Percentiles rank a stretch among this genome's conserved stretches.
These are phyloP conservation scores for Sparidentex hasta DNA, from an alignment of 2,797 vertebrate genomes.

Conservation along the genomic window DNA sequence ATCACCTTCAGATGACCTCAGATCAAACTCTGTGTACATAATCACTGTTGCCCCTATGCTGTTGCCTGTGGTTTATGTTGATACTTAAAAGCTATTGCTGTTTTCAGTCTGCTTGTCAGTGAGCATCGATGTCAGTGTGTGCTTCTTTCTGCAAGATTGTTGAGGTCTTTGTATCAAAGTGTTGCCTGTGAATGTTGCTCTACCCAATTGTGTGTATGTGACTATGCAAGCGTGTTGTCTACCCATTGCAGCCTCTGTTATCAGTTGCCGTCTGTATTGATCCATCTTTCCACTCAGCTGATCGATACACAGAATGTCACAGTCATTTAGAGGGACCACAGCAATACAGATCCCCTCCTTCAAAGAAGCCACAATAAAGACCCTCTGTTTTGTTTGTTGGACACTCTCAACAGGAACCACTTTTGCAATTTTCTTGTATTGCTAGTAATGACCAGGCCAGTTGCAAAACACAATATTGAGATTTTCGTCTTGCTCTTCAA, in stretches of 20 bases:
- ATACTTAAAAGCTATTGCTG: slow-evolving; percentile 23
- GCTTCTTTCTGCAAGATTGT: slow-evolving; percentile 28
- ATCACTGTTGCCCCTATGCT: neutral
- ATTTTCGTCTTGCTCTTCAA: slow-evolving; percentile 44
- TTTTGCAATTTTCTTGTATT: slow-evolving; percentile 63
- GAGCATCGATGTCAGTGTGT: slow-evolving; percentile 5
- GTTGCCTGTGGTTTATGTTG: slow-evolving; percentile 9
- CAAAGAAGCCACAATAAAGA: slow-evolving; percentile 62
- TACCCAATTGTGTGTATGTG: slow-evolving; percentile 22
- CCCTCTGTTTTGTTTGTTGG: slow-evolving; percentile 57
- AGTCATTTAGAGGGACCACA: slow-evolving; percentile 72
- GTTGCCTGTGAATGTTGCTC: slow-evolving; percentile 36
- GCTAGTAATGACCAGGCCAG: slow-evolving; percentile 42
- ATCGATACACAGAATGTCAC: slow-evolving; percentile 82
- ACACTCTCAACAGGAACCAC: slow-evolving; percentile 42
- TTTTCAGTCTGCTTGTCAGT: slow-evolving; percentile 41
- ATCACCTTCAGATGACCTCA: slow-evolving; percentile 1
- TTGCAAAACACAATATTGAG: slow-evolving; percentile 56
- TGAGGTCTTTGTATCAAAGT: neutral
- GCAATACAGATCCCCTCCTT: slow-evolving; percentile 56
- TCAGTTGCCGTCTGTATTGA: slow-evolving; percentile 76
- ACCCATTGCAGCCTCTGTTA: slow-evolving; percentile 47
- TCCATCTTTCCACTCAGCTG: slow-evolving; percentile 69
- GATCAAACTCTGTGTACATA: slow-evolving; percentile 2
- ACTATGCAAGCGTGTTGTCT: slow-evolving; percentile 50